These are phyloP conservation scores for Mycalesis mineus DNA, from an alignment of 2,888 invertebrate species.

Conservation along the genomic window DNA sequence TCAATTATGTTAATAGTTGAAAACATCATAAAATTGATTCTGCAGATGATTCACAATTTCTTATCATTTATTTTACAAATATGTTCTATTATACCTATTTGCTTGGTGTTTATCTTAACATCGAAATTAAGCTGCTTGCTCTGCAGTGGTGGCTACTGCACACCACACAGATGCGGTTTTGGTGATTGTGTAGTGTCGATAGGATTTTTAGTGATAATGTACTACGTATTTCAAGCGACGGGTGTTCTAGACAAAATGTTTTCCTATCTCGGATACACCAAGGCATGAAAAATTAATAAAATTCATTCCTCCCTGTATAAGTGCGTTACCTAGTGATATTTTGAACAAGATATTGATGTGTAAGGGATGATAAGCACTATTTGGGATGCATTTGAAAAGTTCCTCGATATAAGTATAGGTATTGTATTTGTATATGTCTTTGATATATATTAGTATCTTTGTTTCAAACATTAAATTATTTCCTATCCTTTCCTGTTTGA, in stretches of 20 bases:
- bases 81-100: constrained; percentile 60
- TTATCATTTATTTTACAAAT: constrained; percentile 62
- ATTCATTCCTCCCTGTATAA: no score
- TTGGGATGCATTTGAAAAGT: no score
- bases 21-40: constrained; percentile 57
- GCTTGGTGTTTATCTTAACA: constrained; percentile 55
- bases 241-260: background rate
- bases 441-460: no score
- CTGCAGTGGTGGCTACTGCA: constrained; percentile 39
- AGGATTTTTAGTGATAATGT: background rate
- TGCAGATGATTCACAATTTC: constrained; percentile 64
- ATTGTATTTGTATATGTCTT: no score
- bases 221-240: background rate
- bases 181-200: background rate
- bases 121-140: constrained; percentile 56
- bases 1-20: constrained; percentile 63
- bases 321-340: no score
- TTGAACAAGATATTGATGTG: no score
- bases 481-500: no score
- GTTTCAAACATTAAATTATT: no score
- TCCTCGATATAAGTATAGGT: no score
- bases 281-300: background rate
- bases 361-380: no score
- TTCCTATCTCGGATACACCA: background rate
- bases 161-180: background rate